phyloP scores from a whole-genome alignment of 2,113 vertebrate genomes.

The Urocolius indicus region DNA sequence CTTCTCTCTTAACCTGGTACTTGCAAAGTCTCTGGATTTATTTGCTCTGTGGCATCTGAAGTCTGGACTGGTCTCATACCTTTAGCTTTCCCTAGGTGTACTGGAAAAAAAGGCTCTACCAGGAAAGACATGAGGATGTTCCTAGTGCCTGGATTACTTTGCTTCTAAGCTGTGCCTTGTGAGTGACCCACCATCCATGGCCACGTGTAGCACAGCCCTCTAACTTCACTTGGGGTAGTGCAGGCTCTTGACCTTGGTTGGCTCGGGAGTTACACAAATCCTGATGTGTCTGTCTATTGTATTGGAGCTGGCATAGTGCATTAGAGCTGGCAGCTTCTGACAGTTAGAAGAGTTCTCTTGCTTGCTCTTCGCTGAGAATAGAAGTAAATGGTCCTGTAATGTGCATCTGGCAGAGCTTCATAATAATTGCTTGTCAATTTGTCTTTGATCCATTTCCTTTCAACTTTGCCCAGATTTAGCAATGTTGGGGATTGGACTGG shows the following conservation, averaged over 20 bases:
- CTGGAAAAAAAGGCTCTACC: neutral
- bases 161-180: neutral
- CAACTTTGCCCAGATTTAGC: neutral
- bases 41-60: neutral
- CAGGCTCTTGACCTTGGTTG: neutral
- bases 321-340: neutral
- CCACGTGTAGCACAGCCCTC: neutral
- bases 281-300: neutral
- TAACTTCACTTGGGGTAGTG: neutral
- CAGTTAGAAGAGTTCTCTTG: neutral
- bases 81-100: neutral
- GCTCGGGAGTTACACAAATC: neutral
- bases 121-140: fast-evolving
- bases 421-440: neutral
- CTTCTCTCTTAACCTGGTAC: neutral
- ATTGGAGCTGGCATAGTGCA: neutral
- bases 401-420: neutral
- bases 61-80: neutral
- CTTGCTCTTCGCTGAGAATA: neutral
- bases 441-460: constrained; percentile 20
- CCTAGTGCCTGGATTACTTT: neutral
- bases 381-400: neutral
- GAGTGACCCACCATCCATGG: neutral
- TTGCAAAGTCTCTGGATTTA: neutral
- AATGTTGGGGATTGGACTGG: neutral